phyloP scores from a whole-genome alignment of 2,888 invertebrate genomes.

The Drosophila antonietae region DNA sequence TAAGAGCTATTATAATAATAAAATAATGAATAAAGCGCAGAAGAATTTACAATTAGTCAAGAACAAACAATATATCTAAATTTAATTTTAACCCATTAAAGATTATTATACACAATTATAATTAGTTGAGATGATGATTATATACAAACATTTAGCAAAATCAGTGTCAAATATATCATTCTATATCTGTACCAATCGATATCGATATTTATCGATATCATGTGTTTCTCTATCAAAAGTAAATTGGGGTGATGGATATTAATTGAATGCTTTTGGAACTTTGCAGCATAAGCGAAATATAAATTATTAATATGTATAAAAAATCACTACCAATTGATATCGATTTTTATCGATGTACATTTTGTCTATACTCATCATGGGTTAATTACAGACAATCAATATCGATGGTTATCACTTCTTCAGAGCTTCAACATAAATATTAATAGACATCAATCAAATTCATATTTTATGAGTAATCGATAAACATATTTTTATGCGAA shows the following conservation, averaged over 20 bases:
- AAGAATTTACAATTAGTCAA: constrained; percentile 3
- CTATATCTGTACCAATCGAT: too few relatives aligned
- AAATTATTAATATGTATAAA: too few relatives aligned
- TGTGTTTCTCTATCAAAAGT: too few relatives aligned
- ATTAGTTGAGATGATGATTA: background rate
- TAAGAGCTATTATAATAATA: constrained; percentile 2
- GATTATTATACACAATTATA: background rate
- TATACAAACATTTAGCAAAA: background rate
- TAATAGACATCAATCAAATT: background rate
- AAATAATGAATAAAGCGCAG: background rate
- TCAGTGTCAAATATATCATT: background rate
- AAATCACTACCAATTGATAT: background rate
- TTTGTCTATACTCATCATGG: too few relatives aligned
- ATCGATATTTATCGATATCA: background rate
- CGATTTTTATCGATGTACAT: background rate
- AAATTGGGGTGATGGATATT: too few relatives aligned
- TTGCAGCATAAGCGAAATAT: too few relatives aligned
- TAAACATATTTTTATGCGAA: background rate
- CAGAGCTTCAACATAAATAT: too few relatives aligned
- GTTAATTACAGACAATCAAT: too few relatives aligned
- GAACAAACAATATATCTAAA: background rate
- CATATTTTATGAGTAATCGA: background rate
- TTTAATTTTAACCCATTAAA: constrained; percentile 6
- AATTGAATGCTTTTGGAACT: too few relatives aligned
- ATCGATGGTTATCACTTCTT: too few relatives aligned